These are phyloP conservation scores for Athalia cordata DNA, from an alignment of 2,888 invertebrate species.

Conservation along the genomic window DNA sequence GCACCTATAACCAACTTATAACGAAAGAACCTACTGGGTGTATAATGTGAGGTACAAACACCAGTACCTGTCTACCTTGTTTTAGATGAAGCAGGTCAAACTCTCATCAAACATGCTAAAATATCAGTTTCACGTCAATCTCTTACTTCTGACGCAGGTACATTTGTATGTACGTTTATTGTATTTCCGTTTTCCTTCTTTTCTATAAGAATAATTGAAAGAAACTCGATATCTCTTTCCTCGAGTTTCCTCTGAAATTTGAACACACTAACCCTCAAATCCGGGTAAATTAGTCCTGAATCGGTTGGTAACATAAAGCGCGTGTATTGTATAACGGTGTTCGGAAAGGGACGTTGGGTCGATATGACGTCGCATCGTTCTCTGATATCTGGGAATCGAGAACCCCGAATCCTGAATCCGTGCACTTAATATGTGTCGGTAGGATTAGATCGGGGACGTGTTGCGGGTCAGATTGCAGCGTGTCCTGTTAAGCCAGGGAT, in stretches of 20 bases:
- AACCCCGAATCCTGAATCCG: conserved; percentile 58
- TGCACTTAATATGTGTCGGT: conserved; percentile 69
- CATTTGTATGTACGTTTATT: too few relatives aligned
- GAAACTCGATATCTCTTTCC: too few relatives aligned
- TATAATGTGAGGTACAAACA: background rate
- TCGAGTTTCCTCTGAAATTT: too few relatives aligned
- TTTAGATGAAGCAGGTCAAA: too few relatives aligned
- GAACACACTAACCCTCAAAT: too few relatives aligned
- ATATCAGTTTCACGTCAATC: too few relatives aligned
- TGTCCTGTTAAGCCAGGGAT: conserved; percentile 65
- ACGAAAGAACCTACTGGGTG: background rate
- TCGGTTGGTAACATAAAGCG: background rate
- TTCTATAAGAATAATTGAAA: too few relatives aligned
- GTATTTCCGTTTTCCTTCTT: too few relatives aligned
- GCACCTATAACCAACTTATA: background rate
- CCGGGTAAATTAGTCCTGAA: background rate
- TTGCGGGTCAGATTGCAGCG: conserved; percentile 63
- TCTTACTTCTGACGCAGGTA: too few relatives aligned
- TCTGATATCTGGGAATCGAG: conserved; percentile 22
- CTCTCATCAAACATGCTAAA: too few relatives aligned
- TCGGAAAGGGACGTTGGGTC: background rate
- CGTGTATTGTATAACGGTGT: background rate
- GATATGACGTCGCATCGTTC: conserved; percentile 18
- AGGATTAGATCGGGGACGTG: conserved; percentile 63
- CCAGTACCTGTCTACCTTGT: too few relatives aligned